A percentile compares a stretch with the other conserved stretches of the same genome.
Conservation (phyloP, 2,797 vertebrate species). For the Anguilla obscura region DNA sequence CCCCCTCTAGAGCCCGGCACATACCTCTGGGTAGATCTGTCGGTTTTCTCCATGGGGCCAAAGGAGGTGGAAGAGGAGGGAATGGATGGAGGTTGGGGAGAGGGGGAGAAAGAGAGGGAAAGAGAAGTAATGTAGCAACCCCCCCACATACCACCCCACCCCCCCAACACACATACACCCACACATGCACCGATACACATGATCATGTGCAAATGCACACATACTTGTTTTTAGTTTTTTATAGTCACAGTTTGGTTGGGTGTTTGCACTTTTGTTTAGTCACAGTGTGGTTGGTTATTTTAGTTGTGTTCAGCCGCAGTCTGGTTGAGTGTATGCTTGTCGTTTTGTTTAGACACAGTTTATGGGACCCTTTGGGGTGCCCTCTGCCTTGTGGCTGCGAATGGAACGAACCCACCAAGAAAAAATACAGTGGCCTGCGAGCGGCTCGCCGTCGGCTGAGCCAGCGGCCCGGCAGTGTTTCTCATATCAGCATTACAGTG, state of each 20-base stretch:
- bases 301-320: not conserved
- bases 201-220: not conserved
- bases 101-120: conserved; percentile 12
- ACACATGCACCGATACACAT: not conserved
- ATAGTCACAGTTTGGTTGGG: no score
- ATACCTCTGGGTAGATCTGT: conserved; percentile 58
- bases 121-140: conserved; percentile 7
- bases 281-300: no score
- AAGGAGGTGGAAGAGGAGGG: not conserved
- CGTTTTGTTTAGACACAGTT: no score
- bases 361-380: no score
- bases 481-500: no score
- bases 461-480: no score
- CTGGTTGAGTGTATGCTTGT: not conserved
- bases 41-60: not conserved
- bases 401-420: no score
- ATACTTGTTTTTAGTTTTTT: no score
- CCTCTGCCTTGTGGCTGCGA: no score
- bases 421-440: no score
- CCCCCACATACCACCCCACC: not conserved
- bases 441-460: no score
- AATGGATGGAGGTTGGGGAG: not conserved
- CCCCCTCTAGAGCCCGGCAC: conserved; percentile 55
- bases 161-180: not conserved
- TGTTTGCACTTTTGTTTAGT: no score